Base-by-base conservation (phyloP, 2,113 vertebrate genomes). In the Oceanodroma tethys region DNA sequence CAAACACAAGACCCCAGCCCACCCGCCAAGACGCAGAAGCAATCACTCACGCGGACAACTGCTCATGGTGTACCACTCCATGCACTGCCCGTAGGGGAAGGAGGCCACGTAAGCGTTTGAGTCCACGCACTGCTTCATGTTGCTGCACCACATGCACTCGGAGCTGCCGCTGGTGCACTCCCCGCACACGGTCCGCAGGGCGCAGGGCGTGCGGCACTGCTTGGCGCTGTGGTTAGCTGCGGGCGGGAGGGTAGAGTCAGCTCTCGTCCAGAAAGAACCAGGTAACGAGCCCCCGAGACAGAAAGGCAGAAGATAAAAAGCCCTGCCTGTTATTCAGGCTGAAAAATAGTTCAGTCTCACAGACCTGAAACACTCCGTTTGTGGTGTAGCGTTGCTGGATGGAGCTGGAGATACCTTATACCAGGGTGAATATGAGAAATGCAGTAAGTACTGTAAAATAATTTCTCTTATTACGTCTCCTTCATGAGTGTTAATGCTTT, bases 101-200 rank as follows among this genome's bases (percentile, higher is more conserved):
- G 99, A 99, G 82, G 99, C 99, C 97, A 99, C 99, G 9, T 99
- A 99, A 16, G 99, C 99, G 13, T 99, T 99, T 81, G 99, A 99
- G 97, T 99, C 99, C 16, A 99, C 99, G 2, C 99, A 99, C 97
- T 99, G 99, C 96, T 98, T 99, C 99, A 99, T 99, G 99, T 99
- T 99, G 98, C 99, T 99, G 98, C 99, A 99, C 99, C 99, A 99
- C 99, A 99, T 99, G 95, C 99, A 99, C 97, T 99, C 99, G 0
- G 99, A 99, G 98, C 99, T 99, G 98, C 99, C 98, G 56, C 99
- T 99, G 32, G 99, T 99, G 93, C 99, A 99, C 63, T 99, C 99
- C 5, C 98, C 98, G 81, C 99, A 99, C 1, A 98, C 95, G 5
- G 94, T 92, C 16, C 99, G 97, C 97, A 99, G 97, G 91, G 99